A percentile compares a stretch with the other conserved stretches of the same genome.
These are phyloP conservation scores for Boloria selene DNA, from an alignment of 2,888 invertebrate species.

Conservation along the genomic window DNA sequence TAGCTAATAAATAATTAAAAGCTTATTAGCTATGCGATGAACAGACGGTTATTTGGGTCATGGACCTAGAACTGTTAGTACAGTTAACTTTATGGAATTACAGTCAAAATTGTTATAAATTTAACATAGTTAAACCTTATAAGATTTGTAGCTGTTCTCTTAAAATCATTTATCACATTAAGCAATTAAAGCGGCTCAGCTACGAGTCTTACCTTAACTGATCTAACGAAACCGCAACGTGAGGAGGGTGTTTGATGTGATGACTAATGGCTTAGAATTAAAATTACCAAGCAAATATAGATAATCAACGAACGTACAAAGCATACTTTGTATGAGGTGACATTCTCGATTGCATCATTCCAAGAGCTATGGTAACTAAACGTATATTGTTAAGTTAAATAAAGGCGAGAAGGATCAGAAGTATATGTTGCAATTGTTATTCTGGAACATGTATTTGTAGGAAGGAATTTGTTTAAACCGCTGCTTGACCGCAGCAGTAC, in stretches of 20 bases:
- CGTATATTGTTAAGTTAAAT: constrained; percentile 7
- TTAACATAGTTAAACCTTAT: background rate
- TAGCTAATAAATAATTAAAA: no score
- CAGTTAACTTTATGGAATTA: background rate
- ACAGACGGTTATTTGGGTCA: no score
- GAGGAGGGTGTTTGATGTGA: constrained; percentile 12
- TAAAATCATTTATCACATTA: constrained; percentile 14
- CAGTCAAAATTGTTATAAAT: background rate
- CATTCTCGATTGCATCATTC: constrained; percentile 21
- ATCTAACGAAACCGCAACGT: constrained; percentile 21
- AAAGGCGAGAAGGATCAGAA: background rate
- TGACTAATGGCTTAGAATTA: constrained; percentile 24
- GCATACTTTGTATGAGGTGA: constrained; percentile 18
- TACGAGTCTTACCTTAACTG: background rate
- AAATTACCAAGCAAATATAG: constrained; percentile 15
- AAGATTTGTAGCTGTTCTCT: constrained; percentile 6
- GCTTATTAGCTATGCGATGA: no score
- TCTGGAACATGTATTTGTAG: no score
- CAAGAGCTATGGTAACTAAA: background rate
- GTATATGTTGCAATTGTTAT: background rate
- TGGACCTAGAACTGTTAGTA: no score
- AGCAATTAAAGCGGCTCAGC: constrained; percentile 13
- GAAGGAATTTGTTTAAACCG: no score
- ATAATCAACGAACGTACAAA: constrained; percentile 1
- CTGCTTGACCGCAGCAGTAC: no score